Conservation (phyloP, 2,888 invertebrate genomes). For the Leptinotarsa juncta region DNA sequence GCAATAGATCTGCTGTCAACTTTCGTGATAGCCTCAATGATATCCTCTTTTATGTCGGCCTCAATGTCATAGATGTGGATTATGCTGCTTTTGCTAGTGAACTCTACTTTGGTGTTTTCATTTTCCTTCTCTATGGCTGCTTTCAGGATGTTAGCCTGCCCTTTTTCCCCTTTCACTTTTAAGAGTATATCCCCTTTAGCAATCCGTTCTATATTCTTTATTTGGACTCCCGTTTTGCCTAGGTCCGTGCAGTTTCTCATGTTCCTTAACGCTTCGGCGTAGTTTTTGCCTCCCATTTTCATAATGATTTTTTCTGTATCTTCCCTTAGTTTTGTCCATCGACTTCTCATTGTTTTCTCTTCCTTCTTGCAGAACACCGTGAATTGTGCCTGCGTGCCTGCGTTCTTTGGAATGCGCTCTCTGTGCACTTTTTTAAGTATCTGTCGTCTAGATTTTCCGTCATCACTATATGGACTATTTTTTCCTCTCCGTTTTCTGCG, state of each 20-base stretch:
- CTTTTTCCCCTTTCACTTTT: background rate
- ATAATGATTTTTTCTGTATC: background rate
- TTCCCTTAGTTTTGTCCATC: background rate
- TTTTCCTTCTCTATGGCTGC: no score
- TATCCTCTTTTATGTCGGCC: no score
- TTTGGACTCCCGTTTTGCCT: background rate
- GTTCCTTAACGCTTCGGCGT: background rate
- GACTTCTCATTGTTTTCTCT: background rate
- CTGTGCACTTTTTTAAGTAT: background rate
- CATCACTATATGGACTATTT: background rate
- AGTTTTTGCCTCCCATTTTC: background rate
- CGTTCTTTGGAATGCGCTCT: background rate
- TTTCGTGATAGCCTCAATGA: no score
- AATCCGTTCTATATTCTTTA: background rate
- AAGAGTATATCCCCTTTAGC: conserved; percentile 5
- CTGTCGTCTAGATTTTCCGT: background rate
- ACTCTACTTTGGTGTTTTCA: no score
- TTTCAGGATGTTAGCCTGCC: no score
- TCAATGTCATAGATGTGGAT: no score
- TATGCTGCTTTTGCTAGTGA: no score
- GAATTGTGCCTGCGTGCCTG: background rate
- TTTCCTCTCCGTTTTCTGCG: background rate
- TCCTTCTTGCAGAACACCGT: background rate
- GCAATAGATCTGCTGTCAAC: no score
- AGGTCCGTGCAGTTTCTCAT: background rate